phyloP scores from a whole-genome alignment of 2,797 vertebrate genomes.

The Melanotaenia boesemani region DNA sequence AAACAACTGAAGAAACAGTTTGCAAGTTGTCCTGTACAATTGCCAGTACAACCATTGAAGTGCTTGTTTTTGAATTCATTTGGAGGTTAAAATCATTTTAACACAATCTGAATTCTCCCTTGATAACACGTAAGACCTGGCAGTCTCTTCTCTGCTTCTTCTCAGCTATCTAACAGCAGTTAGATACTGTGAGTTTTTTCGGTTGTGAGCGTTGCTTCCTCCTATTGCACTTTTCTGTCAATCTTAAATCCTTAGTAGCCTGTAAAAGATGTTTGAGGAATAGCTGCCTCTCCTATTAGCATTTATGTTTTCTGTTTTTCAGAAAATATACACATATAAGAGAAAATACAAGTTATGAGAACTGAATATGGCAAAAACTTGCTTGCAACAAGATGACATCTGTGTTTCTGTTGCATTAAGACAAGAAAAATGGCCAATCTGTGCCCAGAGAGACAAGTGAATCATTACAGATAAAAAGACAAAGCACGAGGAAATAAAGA shows the following conservation, averaged over 20 bases:
- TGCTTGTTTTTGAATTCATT: slow-evolving; percentile 31
- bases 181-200: slow-evolving; percentile 38
- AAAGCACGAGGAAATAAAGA: slow-evolving; percentile 1
- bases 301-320: slow-evolving; percentile 1
- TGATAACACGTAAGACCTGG: slow-evolving; percentile 33
- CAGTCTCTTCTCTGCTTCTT: slow-evolving; percentile 39
- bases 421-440: slow-evolving; percentile 28
- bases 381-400: slow-evolving; percentile 21
- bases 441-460: slow-evolving; percentile 13
- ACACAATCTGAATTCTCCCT: slow-evolving; percentile 36
- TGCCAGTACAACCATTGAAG: slow-evolving; percentile 11
- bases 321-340: slow-evolving; percentile 7
- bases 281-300: not conserved
- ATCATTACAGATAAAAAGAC: slow-evolving; percentile 17
- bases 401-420: slow-evolving; percentile 21
- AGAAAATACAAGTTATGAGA: slow-evolving; percentile 24
- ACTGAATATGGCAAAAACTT: slow-evolving; percentile 12
- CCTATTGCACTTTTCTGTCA: slow-evolving; percentile 16
- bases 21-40: not conserved
- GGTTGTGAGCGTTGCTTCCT: slow-evolving; percentile 27
- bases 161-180: slow-evolving; percentile 37
- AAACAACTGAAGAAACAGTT: not conserved
- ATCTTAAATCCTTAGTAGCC: slow-evolving; percentile 14
- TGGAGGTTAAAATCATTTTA: slow-evolving; percentile 28
- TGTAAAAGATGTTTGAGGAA: slow-evolving; percentile 5